Evolutionary conservation across 2,888 invertebrate genomes (phyloP), one percentile per base, ranked within the genome.

Genomic region (Magallana nippona): DNA sequence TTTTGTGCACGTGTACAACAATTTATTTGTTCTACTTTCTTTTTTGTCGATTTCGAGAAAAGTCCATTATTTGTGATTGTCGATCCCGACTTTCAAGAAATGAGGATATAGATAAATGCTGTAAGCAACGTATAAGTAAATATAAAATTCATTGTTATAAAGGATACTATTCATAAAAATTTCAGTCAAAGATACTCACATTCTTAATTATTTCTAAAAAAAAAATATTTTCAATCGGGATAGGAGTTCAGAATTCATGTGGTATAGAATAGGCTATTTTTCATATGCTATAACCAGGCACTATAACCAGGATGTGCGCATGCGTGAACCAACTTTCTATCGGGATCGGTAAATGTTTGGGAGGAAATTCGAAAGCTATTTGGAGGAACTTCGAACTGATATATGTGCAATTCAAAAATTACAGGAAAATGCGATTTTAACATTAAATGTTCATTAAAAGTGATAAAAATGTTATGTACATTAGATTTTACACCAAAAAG

Each of bases 1-100:
- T 22, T 13, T 71, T 27, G 71, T 32, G 32, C 71, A 71, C 71
- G 71, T 71, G 71, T 32, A 71, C 71, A 22, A 22, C 10, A 71
- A 22, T 27, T 27, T 71, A 27, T 17, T n/a, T 13, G 71, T 27
- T 71, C 71, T 71, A 71, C 71, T 71, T 71, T 71, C 71, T 10
- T 13, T 63, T 71, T 71, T 22, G 71, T 71, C 71, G 13, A 32
- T 32, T 71, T 71, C 71, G 71, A 27, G 71, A 71, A 71, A 71
- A 71, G 15, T 71, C 71, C 27, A 5, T 3, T 3, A 71, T 27
- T 10, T 22, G 27, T 27, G 27, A 32, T 15, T 32, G 71, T 71
- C 27, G 71, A 71, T 71, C 71, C 71, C 71, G 71, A 71, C 19
- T 27, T 60, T 60, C 1, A 19, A 60, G 8, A 60, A n/a, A n/a